Base-by-base conservation (phyloP, 2,888 invertebrate genomes). In the Drosophila formosana region DNA sequence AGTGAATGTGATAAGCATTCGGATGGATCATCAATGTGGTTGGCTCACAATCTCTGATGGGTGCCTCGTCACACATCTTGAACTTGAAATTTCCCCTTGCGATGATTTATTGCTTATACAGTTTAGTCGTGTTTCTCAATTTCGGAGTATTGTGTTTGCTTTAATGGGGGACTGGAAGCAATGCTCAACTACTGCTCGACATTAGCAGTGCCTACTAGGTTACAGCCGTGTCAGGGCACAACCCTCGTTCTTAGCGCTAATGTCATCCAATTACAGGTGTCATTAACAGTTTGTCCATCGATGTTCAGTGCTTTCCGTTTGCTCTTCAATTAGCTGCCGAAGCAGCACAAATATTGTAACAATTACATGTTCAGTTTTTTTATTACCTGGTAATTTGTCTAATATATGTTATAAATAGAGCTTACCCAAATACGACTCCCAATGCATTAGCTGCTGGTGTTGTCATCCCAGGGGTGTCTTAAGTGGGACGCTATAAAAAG, bases 221-320 rank as follows among this genome's bases (percentile, higher is more conserved):
- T 60, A 30, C 4, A 41, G 11, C 8, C 25, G 26, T 26, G 51
- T 9, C 51, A 53, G 52, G 39, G 43, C 25, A 25, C 56, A 58
- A 53, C 62, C 70, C 67, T 56, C 45, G 49, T n/a, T 45, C 39
- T 30, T 53, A 46, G 41, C 51, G 77, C 77, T 85, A 89, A 89
- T 91, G 78, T 85, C 78, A 80, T 66, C 77, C 82, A 84, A 87
- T 90, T 90, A 79, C 65, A 88, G 90, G 91, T 90, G 90, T 86
- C 91, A 90, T 90, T 91, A 90, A 86, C 86, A 81, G 80, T 72
- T 80, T 81, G 80, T 87, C 58, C 61, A 34, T 49, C 63, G 50
- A 62, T 41, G 62, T 65, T 75, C 34, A 11, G 34, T 72, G 75
- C 68, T 72, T 67, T 66, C 63, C 49, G 80, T 75, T 88, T 87